A percentile compares a stretch with the other conserved stretches of the same genome.
These are phyloP conservation scores for Amorpha juglandis DNA, from an alignment of 2,888 invertebrate species.

Conservation along the genomic window DNA sequence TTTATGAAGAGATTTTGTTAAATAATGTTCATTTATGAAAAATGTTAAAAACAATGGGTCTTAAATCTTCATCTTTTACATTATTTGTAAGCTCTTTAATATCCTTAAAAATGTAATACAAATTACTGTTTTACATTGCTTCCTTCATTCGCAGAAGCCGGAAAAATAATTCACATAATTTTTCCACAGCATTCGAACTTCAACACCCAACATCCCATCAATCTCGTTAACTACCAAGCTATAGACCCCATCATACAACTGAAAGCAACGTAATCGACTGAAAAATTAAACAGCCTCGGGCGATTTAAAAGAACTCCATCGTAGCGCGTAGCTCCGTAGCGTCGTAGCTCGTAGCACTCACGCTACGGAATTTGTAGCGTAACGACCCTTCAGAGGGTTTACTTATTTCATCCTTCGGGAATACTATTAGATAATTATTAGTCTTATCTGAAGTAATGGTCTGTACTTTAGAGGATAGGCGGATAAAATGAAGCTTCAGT, in stretches of 20 bases:
- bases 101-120: not conserved
- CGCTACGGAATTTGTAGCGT: conserved; percentile 26
- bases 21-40: too few species aligned
- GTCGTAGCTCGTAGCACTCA: conserved; percentile 26
- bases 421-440: conserved; percentile 23
- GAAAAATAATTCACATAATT: conserved; percentile 11
- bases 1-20: too few species aligned
- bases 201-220: conserved; percentile 16
- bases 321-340: conserved; percentile 24
- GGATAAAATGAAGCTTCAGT: not conserved
- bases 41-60: too few species aligned
- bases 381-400: conserved; percentile 20
- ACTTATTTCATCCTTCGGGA: conserved; percentile 14
- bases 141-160: not conserved
- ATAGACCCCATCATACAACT: conserved; percentile 17
- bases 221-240: conserved; percentile 21
- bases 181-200: conserved; percentile 10
- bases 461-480: conserved; percentile 5
- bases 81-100: not conserved
- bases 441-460: conserved; percentile 21
- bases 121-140: not conserved
- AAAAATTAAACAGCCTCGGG: conserved; percentile 24
- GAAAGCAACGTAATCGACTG: conserved; percentile 26
- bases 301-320: conserved; percentile 17
- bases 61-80: too few species aligned